Evolutionary conservation across 2,888 invertebrate species (phyloP).

Genomic region (Barypeithes pellucidus): DNA sequence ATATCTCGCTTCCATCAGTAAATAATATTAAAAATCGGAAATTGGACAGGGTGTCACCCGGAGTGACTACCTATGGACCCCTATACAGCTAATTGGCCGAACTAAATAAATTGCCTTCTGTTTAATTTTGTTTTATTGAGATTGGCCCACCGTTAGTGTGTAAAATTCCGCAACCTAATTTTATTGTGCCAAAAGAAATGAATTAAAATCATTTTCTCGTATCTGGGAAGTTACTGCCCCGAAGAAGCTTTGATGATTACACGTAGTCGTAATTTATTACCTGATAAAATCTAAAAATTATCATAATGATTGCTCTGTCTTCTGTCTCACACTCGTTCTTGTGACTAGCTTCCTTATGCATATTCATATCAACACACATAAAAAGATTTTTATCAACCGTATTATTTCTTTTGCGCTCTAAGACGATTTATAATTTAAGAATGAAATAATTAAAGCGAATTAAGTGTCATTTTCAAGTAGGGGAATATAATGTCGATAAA

Average conservation of each 20-base stretch:
- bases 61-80: no score
- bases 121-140: conserved; percentile 1
- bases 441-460: conserved; percentile 42
- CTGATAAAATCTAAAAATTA: conserved; percentile 56
- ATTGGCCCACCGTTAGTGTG: conserved; percentile 19
- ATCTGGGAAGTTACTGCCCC: conserved; percentile 50
- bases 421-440: conserved; percentile 48
- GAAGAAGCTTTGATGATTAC: conserved; percentile 53
- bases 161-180: conserved; percentile 48
- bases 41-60: no score
- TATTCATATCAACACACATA: conserved; percentile 55
- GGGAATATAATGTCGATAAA: conserved; percentile 1
- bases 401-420: conserved; percentile 42
- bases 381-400: conserved; percentile 50
- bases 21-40: no score
- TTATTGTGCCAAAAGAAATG: conserved; percentile 50
- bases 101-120: neutral
- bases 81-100: neutral
- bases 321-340: conserved; percentile 57
- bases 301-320: conserved; percentile 57
- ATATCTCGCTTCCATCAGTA: no score
- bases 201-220: conserved; percentile 45
- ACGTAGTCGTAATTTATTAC: conserved; percentile 53
- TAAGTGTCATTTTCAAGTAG: conserved; percentile 36
- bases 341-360: conserved; percentile 57